phyloP scores from a whole-genome alignment of 2,113 vertebrate genomes.

The Eolophus roseicapilla region DNA sequence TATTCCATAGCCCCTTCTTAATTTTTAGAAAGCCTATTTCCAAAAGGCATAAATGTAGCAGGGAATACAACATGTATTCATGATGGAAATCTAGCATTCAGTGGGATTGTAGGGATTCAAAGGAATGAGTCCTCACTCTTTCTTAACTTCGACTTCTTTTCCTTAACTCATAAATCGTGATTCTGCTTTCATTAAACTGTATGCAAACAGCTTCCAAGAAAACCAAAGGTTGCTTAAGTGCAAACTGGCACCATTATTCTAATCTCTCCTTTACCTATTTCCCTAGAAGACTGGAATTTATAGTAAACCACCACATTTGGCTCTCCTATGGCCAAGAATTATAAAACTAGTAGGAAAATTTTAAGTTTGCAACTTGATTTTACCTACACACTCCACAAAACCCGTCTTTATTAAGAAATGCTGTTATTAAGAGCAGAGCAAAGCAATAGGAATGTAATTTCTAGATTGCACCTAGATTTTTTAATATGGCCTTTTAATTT shows the following conservation, averaged over 20 bases:
- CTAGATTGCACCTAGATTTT: not conserved
- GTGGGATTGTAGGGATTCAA: not conserved
- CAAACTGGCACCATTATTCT: not conserved
- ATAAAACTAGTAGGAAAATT: constrained; percentile 17
- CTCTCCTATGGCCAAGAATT: constrained; percentile 7
- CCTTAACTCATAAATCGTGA: not conserved
- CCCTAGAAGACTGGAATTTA: constrained; percentile 6
- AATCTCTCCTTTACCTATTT: not conserved
- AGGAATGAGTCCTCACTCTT: not conserved
- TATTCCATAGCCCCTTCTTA: not conserved
- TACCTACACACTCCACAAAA: constrained; percentile 49
- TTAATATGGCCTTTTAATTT: not conserved
- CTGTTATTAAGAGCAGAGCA: constrained; percentile 42
- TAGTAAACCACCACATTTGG: not conserved
- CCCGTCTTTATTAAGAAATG: constrained; percentile 46
- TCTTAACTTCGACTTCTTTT: not conserved
- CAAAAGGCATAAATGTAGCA: not conserved
- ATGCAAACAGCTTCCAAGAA: not conserved
- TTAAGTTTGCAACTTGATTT: not conserved
- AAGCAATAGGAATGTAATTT: constrained; percentile 15
- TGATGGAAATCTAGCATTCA: not conserved
- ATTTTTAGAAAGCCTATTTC: not conserved
- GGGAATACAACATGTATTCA: not conserved
- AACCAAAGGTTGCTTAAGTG: not conserved
- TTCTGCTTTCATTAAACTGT: not conserved